Evolutionary conservation across 2,888 invertebrate species (phyloP), one percentile per base, ranked within the genome.

Genomic region (Steinernema hermaphroditum): DNA sequence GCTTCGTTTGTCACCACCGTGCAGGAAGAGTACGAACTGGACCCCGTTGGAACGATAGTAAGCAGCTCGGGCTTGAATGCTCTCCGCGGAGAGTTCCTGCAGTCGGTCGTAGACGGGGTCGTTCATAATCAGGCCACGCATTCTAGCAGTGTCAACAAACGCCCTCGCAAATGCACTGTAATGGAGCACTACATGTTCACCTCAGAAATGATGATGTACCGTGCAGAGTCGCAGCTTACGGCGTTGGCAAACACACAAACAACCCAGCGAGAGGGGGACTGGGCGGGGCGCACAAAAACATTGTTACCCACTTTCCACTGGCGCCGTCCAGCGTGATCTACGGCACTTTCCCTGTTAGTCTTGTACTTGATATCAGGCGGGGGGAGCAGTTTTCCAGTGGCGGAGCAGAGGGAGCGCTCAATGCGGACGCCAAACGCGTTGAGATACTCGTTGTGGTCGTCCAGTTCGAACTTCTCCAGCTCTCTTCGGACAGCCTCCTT

Each of bases 231-330:
- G 2, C 62, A 16, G 1, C 6, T 16, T 16, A 62, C 16, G 1
- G 62, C 29, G 32, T 62, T 62, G 16, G 22, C 62, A 29, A 62
- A 9, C 29, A 62, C 62, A 29, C 32, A 29, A 14, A 62, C 46
- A 4, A 46, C 22, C 46, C 46, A 46, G n/a, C 4, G 6, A 4
- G 2, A 4, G 4, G 46, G 46, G 4, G 4, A 4, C 16, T 46
- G 6, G 22, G 46, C 46, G 4, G 46, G 46, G 4, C 16, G 46
- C n/a, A 46, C 16, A 16, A 46, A 46, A 4, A 6, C 8, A 4
- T 46, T 6, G 16, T 4, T 46, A 9, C 46, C 46, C 2, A 46
- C 4, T 46, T 46, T 46, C 46, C 46, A 46, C 22, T 46, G 46
- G 2, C 46, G 46, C 8, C 16, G n/a, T 4, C 46, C 46, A 19